These are phyloP conservation scores for Ambastaia sidthimunki DNA, from an alignment of 2,797 vertebrate genomes.

Conservation along the genomic window DNA sequence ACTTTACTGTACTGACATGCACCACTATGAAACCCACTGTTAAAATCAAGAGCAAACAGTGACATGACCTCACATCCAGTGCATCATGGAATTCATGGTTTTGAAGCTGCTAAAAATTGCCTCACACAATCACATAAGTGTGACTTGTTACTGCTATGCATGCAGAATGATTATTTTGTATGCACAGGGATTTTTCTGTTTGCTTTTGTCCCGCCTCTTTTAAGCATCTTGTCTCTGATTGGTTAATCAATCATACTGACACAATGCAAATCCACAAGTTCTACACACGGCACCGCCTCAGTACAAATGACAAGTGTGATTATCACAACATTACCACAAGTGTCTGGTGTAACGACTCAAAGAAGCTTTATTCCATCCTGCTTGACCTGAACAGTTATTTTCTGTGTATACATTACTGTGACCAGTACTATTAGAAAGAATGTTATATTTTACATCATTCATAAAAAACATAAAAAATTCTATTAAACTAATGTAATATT, in stretches of 20 bases:
- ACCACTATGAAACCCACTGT: background rate
- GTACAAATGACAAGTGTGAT: background rate
- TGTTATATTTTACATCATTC: background rate
- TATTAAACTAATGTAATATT: no score
- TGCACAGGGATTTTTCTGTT: background rate
- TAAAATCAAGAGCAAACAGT: constrained; percentile 36
- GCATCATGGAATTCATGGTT: background rate
- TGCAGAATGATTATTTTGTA: background rate
- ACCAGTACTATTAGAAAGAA: background rate
- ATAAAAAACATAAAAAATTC: background rate
- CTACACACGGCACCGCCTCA: background rate
- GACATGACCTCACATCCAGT: constrained; percentile 5
- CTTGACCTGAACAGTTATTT: background rate
- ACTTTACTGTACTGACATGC: background rate
- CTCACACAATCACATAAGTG: background rate
- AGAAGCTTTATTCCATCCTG: background rate
- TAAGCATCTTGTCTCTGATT: background rate
- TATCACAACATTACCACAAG: no score
- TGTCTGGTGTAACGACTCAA: background rate
- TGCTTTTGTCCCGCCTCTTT: background rate
- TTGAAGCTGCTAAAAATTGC: background rate
- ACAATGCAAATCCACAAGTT: background rate
- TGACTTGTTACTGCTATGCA: background rate
- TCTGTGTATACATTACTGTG: background rate
- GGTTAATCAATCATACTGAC: background rate